phyloP scores from a whole-genome alignment of 1,140 invertebrate species.

The Andricus grossulariae region DNA sequence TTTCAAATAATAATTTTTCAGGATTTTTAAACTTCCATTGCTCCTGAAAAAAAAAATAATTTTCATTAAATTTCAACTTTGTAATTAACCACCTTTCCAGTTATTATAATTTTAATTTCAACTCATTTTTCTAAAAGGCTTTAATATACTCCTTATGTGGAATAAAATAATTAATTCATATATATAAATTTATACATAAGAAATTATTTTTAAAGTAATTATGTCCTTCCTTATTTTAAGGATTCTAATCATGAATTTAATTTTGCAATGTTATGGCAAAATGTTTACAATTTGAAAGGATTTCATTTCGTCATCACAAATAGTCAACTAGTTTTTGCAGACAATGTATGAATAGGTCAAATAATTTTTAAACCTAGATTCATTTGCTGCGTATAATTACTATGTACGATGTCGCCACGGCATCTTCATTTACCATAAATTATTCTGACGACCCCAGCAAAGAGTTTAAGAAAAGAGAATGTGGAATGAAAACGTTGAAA shows the following conservation, averaged over 20 bases:
- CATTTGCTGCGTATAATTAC: not conserved
- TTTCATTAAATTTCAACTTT: too few species aligned
- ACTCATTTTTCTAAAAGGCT: too few species aligned
- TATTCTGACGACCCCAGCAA: not conserved
- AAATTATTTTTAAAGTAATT: too few species aligned
- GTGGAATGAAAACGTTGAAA: not conserved
- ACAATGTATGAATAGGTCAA: not conserved
- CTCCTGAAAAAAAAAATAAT: too few species aligned
- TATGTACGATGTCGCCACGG: not conserved
- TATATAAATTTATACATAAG: too few species aligned
- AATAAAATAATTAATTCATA: too few species aligned
- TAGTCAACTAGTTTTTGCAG: not conserved
- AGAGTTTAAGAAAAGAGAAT: not conserved
- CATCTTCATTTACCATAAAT: conserved; percentile 7
- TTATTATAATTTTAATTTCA: too few species aligned
- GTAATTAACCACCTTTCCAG: too few species aligned
- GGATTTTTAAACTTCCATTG: not conserved
- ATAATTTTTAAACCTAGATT: conserved; percentile 24
- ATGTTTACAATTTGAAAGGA: not conserved
- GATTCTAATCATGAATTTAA: too few species aligned
- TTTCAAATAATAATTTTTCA: not conserved
- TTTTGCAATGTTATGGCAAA: too few species aligned
- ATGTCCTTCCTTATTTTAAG: too few species aligned
- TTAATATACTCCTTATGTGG: too few species aligned
- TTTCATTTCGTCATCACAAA: not conserved